These are phyloP conservation scores for Xanthia icteritia DNA, from an alignment of 2,888 invertebrate species.

Conservation along the genomic window DNA sequence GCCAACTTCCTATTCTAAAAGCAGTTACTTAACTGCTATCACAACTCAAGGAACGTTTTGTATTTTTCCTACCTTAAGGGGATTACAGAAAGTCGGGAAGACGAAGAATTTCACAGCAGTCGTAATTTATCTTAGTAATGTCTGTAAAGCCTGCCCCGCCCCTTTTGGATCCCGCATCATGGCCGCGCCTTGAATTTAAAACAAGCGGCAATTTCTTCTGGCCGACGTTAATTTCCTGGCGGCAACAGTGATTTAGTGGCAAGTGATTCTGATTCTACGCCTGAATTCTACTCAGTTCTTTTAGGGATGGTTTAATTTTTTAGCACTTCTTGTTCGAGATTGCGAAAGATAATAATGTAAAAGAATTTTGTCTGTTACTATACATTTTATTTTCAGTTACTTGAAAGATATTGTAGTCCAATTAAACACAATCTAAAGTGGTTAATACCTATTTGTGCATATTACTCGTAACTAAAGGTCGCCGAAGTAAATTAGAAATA, in stretches of 20 bases:
- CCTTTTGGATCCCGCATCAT: constrained; percentile 83
- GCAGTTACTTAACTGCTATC: constrained; percentile 23
- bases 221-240: constrained; percentile 80
- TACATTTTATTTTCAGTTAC: background rate
- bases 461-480: background rate
- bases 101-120: constrained; percentile 75
- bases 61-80: constrained; percentile 79
- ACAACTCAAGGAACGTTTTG: constrained; percentile 65
- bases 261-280: constrained; percentile 72
- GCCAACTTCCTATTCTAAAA: background rate
- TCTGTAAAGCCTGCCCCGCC: constrained; percentile 81
- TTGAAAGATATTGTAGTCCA: background rate
- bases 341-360: constrained; percentile 15
- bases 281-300: constrained; percentile 40
- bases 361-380: background rate
- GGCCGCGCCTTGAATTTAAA: constrained; percentile 80
- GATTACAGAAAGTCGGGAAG: constrained; percentile 72
- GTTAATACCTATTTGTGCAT: background rate
- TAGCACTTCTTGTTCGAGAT: constrained; percentile 30
- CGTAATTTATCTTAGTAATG: constrained; percentile 88
- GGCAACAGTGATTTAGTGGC: constrained; percentile 84
- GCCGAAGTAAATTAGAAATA: background rate
- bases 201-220: constrained; percentile 76
- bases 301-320: constrained; percentile 39
- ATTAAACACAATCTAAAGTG: background rate